phyloP scores from a whole-genome alignment of 2,797 vertebrate genomes.

The Pogoniulus pusillus region DNA sequence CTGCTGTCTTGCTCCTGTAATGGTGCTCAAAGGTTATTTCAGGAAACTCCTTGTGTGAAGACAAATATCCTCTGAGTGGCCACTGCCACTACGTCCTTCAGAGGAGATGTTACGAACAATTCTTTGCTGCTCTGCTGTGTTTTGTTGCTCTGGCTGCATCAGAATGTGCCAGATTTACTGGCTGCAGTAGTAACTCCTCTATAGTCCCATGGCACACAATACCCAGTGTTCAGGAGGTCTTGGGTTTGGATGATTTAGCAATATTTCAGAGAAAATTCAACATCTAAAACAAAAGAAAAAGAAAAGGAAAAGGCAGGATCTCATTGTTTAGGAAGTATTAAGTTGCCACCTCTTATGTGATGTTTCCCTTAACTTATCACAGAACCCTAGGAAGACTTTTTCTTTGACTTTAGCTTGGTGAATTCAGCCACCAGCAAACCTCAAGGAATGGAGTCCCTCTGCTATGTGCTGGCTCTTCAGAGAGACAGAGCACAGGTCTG shows the following conservation, averaged over 20 bases:
- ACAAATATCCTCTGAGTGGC: not conserved
- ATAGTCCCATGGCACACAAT: not conserved
- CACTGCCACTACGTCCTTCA: not conserved
- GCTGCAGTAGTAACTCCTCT: not conserved
- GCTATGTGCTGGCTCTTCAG: not conserved
- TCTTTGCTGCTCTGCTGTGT: not conserved
- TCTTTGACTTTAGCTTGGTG: not conserved
- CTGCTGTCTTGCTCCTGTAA: not conserved
- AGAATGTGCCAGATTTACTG: not conserved
- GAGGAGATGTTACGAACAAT: not conserved
- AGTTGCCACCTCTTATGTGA: fast-evolving
- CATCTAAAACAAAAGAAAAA: not conserved
- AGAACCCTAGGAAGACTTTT: not conserved
- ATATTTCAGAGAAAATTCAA: not conserved
- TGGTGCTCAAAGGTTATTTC: not conserved
- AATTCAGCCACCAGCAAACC: not conserved
- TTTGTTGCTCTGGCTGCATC: not conserved
- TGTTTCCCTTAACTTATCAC: not conserved
- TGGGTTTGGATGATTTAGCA: not conserved
- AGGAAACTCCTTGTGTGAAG: not conserved
- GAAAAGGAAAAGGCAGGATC: not conserved
- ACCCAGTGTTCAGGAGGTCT: not conserved
- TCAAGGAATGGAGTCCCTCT: not conserved
- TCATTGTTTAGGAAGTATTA: not conserved
- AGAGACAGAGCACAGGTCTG: not conserved